A percentile compares a stretch with the other conserved stretches of the same genome.
Conservation (phyloP, 2,888 invertebrate species). For the Automeris io region DNA sequence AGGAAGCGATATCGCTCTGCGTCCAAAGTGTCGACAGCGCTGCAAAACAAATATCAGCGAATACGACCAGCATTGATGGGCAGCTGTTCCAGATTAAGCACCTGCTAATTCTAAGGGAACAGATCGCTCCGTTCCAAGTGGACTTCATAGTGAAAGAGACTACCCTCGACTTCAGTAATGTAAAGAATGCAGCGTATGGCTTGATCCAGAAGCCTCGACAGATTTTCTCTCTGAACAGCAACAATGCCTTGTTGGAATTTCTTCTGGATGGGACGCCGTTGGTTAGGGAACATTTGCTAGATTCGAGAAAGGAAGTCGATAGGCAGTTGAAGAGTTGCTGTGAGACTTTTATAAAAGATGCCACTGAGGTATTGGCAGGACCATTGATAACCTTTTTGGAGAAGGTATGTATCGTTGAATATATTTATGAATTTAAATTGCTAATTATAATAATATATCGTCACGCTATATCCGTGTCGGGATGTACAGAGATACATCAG, state of each 20-base stretch:
- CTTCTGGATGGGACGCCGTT: slow-evolving; percentile 94
- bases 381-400: slow-evolving; percentile 84
- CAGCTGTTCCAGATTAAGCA: slow-evolving; percentile 99
- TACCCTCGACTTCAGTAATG: slow-evolving; percentile 93
- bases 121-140: slow-evolving; percentile 98
- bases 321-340: slow-evolving; percentile 92
- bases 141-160: slow-evolving; percentile 96
- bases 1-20: slow-evolving; percentile 95
- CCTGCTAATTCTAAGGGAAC: slow-evolving; percentile 95
- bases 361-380: slow-evolving; percentile 85
- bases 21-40: slow-evolving; percentile 93
- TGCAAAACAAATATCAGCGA: slow-evolving; percentile 84
- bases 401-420: slow-evolving; percentile 70
- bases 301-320: slow-evolving; percentile 98
- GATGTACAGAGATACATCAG: no score
- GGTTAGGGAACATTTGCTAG: slow-evolving; percentile 93
- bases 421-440: neutral
- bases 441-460: no score
- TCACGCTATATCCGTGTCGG: no score
- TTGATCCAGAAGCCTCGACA: slow-evolving; percentile 86
- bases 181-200: slow-evolving; percentile 90
- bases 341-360: slow-evolving; percentile 90
- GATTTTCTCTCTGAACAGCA: slow-evolving; percentile 90
- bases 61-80: slow-evolving; percentile 91
- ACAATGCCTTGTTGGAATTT: slow-evolving; percentile 95